These are phyloP conservation scores for Sarcophaga peregrina DNA, from an alignment of 1,140 invertebrate genomes.

Conservation along the genomic window DNA sequence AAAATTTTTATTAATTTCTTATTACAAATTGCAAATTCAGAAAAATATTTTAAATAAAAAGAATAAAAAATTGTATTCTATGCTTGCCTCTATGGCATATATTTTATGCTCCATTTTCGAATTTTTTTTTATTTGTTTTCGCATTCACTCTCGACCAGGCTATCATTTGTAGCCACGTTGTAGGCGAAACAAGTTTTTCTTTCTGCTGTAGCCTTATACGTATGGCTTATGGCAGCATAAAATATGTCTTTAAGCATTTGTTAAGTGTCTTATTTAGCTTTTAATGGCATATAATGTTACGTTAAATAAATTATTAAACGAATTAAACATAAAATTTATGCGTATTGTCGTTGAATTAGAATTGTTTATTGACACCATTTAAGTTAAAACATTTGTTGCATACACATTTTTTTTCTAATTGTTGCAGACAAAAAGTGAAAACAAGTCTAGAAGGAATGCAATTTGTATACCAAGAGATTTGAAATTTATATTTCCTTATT, in stretches of 20 bases:
- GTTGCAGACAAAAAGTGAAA: too few species aligned
- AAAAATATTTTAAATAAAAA: too few species aligned
- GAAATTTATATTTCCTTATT: too few species aligned
- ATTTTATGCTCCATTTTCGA: not conserved
- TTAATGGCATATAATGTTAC: not conserved
- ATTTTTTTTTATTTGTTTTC: not conserved
- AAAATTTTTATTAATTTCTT: too few species aligned
- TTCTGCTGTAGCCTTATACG: not conserved
- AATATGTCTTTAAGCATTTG: not conserved
- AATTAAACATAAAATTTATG: slow-evolving; percentile 6
- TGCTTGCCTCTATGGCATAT: too few species aligned
- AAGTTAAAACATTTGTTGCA: not conserved
- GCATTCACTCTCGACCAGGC: too few species aligned
- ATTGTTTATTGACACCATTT: not conserved
- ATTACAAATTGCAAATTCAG: too few species aligned
- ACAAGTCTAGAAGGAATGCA: too few species aligned
- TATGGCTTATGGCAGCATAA: not conserved
- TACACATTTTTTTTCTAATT: too few species aligned
- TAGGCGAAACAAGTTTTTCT: slow-evolving; percentile 5
- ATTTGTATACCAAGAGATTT: too few species aligned
- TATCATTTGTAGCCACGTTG: not conserved
- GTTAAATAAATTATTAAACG: slow-evolving; percentile 10
- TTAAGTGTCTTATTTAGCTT: slow-evolving; percentile 15
- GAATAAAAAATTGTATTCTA: too few species aligned
- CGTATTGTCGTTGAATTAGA: not conserved